Conservation (phyloP, 37 sponge, comb jelly and placozoan species). For the Beroe ovata region DNA sequence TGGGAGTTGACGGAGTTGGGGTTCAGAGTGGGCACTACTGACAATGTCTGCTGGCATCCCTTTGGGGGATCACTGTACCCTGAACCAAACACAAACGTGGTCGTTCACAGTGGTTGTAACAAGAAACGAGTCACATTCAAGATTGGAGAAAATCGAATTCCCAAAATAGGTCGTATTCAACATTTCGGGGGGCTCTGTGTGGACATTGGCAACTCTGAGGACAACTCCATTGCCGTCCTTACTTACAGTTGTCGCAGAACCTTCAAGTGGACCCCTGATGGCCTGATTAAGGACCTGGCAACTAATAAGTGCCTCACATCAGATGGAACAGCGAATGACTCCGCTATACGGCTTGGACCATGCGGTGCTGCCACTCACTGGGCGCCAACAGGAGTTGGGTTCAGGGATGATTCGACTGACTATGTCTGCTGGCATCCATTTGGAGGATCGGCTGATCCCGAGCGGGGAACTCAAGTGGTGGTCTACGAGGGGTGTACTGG, state of each 20-base stretch:
- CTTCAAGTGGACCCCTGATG: not conserved
- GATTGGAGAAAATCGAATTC: too few species aligned
- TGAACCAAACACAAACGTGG: not conserved
- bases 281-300: not conserved
- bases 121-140: not conserved
- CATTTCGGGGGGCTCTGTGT: conserved; percentile 44
- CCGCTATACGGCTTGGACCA: not conserved
- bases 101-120: not conserved
- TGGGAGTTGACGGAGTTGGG: not conserved
- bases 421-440: not conserved
- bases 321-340: not conserved
- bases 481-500: not conserved
- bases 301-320: not conserved
- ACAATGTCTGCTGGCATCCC: not conserved
- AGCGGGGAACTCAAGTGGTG: not conserved
- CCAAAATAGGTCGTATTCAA: not conserved
- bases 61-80: not conserved
- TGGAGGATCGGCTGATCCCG: conserved; percentile 1
- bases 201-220: conserved; percentile 4
- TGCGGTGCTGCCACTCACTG: too few species aligned
- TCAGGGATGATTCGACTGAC: not conserved
- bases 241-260: not conserved
- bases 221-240: not conserved
- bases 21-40: not conserved
- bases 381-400: not conserved